Percentiles rank a stretch among this genome's conserved stretches.
phyloP scores from a whole-genome alignment of 2,113 vertebrate species.

The Toxotes chatareus region DNA sequence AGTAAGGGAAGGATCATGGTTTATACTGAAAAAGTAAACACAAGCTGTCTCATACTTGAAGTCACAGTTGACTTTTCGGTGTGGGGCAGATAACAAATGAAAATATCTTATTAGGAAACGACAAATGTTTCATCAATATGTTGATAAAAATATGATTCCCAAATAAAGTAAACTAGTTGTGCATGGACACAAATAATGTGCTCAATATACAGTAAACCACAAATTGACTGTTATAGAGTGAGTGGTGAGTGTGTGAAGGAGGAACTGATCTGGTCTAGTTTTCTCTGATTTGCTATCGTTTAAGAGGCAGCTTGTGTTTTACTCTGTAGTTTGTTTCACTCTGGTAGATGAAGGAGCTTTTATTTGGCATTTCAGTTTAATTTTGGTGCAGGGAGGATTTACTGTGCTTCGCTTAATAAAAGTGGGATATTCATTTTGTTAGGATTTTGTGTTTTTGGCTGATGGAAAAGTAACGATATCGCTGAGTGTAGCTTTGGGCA shows the following conservation, averaged over 20 bases:
- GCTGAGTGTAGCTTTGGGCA: neutral
- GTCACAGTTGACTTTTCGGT: neutral
- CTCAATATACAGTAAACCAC: neutral
- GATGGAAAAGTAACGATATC: neutral
- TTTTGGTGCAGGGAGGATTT: neutral
- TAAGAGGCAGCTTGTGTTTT: neutral
- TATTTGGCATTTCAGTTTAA: neutral
- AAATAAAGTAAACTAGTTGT: too few relatives aligned
- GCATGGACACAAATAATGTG: neutral
- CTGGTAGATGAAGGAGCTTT: neutral
- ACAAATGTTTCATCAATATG: too few relatives aligned
- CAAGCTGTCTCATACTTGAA: neutral
- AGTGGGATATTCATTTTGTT: neutral
- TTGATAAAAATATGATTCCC: too few relatives aligned
- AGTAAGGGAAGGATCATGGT: neutral
- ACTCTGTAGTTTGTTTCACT: neutral
- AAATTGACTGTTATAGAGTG: neutral
- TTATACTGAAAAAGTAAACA: neutral
- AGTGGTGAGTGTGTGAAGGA: neutral
- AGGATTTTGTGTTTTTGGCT: neutral
- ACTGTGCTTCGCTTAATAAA: neutral
- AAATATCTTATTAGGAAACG: too few relatives aligned
- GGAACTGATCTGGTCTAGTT: neutral
- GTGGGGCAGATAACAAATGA: too few relatives aligned
- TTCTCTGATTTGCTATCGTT: neutral